phyloP scores from a whole-genome alignment of 2,113 vertebrate genomes.

The Isurus oxyrinchus region DNA sequence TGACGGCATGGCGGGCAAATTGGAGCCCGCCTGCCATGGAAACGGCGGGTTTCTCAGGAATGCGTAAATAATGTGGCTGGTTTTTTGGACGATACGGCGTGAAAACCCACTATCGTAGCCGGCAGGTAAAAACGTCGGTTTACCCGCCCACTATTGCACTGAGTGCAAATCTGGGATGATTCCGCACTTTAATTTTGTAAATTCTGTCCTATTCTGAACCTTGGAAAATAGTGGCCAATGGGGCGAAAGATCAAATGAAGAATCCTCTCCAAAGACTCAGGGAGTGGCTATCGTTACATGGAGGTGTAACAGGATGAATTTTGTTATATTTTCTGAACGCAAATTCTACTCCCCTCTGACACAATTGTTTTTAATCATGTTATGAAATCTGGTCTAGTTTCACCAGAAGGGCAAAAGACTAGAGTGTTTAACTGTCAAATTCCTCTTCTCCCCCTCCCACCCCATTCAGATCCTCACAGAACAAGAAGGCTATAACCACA shows the following conservation, averaged over 20 bases:
- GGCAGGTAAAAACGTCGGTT: too few relatives aligned
- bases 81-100: too few relatives aligned
- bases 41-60: too few relatives aligned
- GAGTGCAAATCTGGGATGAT: too few relatives aligned
- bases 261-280: not conserved
- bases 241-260: not conserved
- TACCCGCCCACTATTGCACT: too few relatives aligned
- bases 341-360: not conserved
- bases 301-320: not conserved
- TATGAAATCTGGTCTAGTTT: not conserved
- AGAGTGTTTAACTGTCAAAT: not conserved
- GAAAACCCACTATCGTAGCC: too few relatives aligned
- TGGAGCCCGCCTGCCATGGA: too few relatives aligned
- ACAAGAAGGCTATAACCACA: not conserved
- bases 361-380: not conserved
- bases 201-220: not conserved
- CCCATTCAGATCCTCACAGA: not conserved
- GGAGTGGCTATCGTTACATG: too few relatives aligned
- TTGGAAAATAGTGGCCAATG: not conserved
- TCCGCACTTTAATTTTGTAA: not conserved
- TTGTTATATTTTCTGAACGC: not conserved
- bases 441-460: too few relatives aligned
- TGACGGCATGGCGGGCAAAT: too few relatives aligned
- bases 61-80: too few relatives aligned
- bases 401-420: not conserved